Percentiles rank a stretch among this genome's conserved stretches.
Evolutionary conservation across 1,140 invertebrate genomes (phyloP).

Genomic region (Melanaphis sacchari): DNA sequence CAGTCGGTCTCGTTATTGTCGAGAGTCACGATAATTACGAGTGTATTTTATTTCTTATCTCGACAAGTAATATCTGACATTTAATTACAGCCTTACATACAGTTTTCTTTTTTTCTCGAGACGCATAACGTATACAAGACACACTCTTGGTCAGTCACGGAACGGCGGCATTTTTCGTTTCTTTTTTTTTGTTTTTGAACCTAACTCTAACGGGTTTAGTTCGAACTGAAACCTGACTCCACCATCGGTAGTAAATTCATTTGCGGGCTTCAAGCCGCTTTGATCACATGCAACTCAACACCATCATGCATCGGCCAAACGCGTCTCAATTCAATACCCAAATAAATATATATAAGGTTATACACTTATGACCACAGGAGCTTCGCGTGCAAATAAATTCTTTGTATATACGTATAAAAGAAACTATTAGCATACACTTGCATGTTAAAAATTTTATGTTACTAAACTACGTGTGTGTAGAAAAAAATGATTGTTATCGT

Average conservation of each 20-base stretch:
- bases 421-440: neutral
- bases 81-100: neutral
- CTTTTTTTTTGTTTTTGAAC: neutral
- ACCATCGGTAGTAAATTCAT: neutral
- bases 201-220: conserved; percentile 22
- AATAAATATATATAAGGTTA: neutral
- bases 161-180: neutral
- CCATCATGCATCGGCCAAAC: too few species aligned
- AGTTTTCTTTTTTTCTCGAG: neutral
- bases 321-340: neutral
- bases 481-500: neutral
- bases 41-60: neutral
- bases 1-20: conserved; percentile 22
- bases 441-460: conserved; percentile 6
- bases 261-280: neutral
- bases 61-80: neutral
- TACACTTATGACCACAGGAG: neutral
- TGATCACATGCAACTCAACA: neutral
- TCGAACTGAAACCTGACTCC: neutral
- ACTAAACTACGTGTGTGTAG: neutral
- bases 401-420: too few species aligned
- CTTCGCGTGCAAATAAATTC: too few species aligned
- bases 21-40: neutral
- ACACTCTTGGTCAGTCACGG: neutral
- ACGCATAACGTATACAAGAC: neutral